Base-by-base conservation (phyloP, 2,888 invertebrate species). In the Acronicta leporina region DNA sequence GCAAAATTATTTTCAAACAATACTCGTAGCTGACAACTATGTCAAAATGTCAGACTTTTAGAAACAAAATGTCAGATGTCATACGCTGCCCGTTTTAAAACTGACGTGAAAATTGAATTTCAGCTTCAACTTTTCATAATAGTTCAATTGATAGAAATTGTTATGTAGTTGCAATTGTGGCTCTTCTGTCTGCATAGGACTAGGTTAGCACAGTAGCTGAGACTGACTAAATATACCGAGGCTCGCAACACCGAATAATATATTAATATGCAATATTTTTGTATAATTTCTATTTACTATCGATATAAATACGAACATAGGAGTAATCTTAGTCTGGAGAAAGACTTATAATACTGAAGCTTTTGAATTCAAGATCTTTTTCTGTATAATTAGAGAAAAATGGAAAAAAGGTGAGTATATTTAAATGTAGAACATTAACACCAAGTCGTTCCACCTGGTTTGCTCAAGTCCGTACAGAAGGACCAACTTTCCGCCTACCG, bases 41-140 rank as follows among this genome's bases (percentile, higher is more conserved):
- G 48, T 43, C 9, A 7, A 38, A 60, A 60, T 25, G 48, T 48
- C 48, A 68, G 45, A 14, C 52, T 45, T 11, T 33, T 33, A 4
- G 43, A 5, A 2, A 8, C n/a, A 27, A 35, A 33, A 41, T 20
- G 13, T 52, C 20, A 25, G 35, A 30, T 41, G 40, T 49, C 30
- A 42, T 25, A 13, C 38, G 40, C 42, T 11, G 8, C 35, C 9
- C n/a, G 35, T 0, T 20, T 33, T 15, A 33, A 41, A 16, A 25
- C 9, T 8, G 9, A 25, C 11, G 46, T 5, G 35, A 27, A 25
- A 16, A 47, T 47, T 47, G 14, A 47, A 7, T 40, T 48, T 48
- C 15, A 44, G 41, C 40, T 56, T 14, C 20, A 46, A 9, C 8
- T 30, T 45, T 40, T 30, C 15, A 43, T 14, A 11, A 9, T 9